Evolutionary conservation across 2,888 invertebrate genomes (phyloP).

Genomic region (Erynnis tages): DNA sequence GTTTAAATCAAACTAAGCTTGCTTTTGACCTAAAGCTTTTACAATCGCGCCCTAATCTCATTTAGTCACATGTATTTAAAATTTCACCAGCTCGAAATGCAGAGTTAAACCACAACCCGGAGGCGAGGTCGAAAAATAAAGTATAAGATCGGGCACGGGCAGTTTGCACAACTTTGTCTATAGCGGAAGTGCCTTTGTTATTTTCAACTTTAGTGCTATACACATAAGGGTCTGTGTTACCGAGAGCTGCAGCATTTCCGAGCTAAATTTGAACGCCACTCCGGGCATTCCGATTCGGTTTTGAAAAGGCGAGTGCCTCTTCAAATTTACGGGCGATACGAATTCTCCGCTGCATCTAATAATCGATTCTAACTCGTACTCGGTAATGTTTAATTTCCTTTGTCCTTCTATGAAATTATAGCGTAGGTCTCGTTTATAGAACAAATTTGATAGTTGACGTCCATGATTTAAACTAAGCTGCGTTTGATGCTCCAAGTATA

Average conservation of each 20-base stretch:
- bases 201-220: slow-evolving; percentile 35
- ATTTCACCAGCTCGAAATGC: slow-evolving; percentile 3
- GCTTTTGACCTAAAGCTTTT: background rate
- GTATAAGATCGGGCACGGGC: slow-evolving; percentile 36
- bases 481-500: slow-evolving; percentile 18
- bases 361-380: slow-evolving; percentile 42
- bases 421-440: slow-evolving; percentile 39
- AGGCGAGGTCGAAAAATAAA: slow-evolving; percentile 36
- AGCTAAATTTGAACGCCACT: slow-evolving; percentile 61
- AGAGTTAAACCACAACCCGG: slow-evolving; percentile 41
- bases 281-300: slow-evolving; percentile 58
- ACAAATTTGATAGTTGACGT: slow-evolving; percentile 48
- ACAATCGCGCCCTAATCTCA: background rate
- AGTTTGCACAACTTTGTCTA: slow-evolving; percentile 33
- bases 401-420: slow-evolving; percentile 32
- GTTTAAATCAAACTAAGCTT: no score
- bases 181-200: slow-evolving; percentile 27
- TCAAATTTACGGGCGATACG: slow-evolving; percentile 55
- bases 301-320: slow-evolving; percentile 63
- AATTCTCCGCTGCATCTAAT: slow-evolving; percentile 38
- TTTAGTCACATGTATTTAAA: slow-evolving; percentile 12
- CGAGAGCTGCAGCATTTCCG: slow-evolving; percentile 32
- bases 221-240: slow-evolving; percentile 21
- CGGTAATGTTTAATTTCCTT: slow-evolving; percentile 34
- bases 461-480: slow-evolving; percentile 31